Evolutionary conservation across 2,113 vertebrate genomes (phyloP).

Genomic region (Syngnathus scovelli): DNA sequence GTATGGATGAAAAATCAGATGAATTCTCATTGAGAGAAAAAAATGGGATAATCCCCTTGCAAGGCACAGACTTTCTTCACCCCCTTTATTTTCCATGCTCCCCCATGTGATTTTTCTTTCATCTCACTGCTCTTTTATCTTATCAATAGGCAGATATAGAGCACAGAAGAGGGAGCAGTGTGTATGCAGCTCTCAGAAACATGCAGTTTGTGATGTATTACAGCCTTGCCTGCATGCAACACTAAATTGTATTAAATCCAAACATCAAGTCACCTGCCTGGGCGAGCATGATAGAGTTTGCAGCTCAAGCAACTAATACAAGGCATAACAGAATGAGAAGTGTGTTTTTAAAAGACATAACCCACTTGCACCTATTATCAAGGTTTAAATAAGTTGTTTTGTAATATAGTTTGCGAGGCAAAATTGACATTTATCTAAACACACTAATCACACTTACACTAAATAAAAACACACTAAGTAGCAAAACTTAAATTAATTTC

Average conservation of each 20-base stretch:
- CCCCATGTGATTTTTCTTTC: constrained; percentile 52
- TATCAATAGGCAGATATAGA: constrained; percentile 50
- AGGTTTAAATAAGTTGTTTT: too few relatives aligned
- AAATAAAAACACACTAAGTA: constrained; percentile 11
- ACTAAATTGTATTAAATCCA: constrained; percentile 36
- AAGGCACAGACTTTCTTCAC: constrained; percentile 42
- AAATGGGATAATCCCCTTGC: constrained; percentile 61
- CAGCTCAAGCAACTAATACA: constrained; percentile 27
- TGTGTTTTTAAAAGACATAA: constrained; percentile 34
- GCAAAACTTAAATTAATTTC: too few relatives aligned
- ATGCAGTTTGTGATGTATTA: constrained; percentile 47
- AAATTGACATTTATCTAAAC: too few relatives aligned
- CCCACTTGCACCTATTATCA: constrained; percentile 17
- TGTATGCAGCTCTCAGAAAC: constrained; percentile 45
- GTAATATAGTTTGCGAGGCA: too few relatives aligned
- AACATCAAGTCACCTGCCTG: constrained; percentile 34
- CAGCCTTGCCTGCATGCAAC: constrained; percentile 34
- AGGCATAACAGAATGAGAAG: constrained; percentile 32
- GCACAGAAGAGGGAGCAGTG: constrained; percentile 24
- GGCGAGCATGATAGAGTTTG: constrained; percentile 23
- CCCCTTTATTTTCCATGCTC: constrained; percentile 29
- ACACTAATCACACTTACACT: background rate
- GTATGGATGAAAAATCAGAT: constrained; percentile 57
- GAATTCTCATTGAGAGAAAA: constrained; percentile 64
- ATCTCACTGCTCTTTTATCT: constrained; percentile 63